Evolutionary conservation across 1,140 invertebrate genomes (phyloP).

Genomic region (Drosophila tsacasi): DNA sequence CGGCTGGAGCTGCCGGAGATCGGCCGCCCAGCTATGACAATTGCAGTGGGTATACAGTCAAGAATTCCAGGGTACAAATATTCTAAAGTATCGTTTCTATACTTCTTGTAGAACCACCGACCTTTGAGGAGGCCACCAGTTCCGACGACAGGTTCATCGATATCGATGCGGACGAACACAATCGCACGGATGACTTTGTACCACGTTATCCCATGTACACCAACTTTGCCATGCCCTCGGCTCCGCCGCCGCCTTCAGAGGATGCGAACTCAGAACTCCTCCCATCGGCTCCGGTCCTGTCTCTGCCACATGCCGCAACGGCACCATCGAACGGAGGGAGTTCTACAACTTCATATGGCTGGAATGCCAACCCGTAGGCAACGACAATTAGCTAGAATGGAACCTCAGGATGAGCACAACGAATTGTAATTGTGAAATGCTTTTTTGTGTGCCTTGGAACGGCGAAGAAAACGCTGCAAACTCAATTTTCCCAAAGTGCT

Average conservation of each 20-base stretch:
- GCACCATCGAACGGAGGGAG: conserved; percentile 12
- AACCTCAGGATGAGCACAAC: conserved; percentile 12
- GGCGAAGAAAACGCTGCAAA: not conserved
- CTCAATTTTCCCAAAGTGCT: conserved; percentile 8
- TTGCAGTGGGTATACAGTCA: conserved; percentile 50
- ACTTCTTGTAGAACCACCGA: conserved; percentile 60
- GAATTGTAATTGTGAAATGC: conserved; percentile 13
- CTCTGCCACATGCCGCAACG: conserved; percentile 8
- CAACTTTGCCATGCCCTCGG: conserved; percentile 66
- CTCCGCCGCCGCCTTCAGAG: conserved; percentile 35
- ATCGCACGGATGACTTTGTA: conserved; percentile 71
- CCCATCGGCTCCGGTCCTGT: conserved; percentile 15
- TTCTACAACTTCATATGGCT: conserved; percentile 25
- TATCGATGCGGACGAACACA: conserved; percentile 63
- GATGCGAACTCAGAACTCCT: not conserved
- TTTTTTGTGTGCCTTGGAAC: not conserved
- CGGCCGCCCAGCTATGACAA: conserved; percentile 70
- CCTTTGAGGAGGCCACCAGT: conserved; percentile 71
- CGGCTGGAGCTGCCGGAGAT: conserved; percentile 58
- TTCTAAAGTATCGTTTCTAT: not conserved
- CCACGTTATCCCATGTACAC: conserved; percentile 79
- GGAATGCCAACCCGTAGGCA: conserved; percentile 13
- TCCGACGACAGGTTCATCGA: conserved; percentile 67
- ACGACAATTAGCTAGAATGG: not conserved
- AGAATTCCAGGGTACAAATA: not conserved